A percentile compares a stretch with the other conserved stretches of the same genome.
These are phyloP conservation scores for Cheilosia vernalis DNA, from an alignment of 2,888 invertebrate genomes.

Conservation along the genomic window DNA sequence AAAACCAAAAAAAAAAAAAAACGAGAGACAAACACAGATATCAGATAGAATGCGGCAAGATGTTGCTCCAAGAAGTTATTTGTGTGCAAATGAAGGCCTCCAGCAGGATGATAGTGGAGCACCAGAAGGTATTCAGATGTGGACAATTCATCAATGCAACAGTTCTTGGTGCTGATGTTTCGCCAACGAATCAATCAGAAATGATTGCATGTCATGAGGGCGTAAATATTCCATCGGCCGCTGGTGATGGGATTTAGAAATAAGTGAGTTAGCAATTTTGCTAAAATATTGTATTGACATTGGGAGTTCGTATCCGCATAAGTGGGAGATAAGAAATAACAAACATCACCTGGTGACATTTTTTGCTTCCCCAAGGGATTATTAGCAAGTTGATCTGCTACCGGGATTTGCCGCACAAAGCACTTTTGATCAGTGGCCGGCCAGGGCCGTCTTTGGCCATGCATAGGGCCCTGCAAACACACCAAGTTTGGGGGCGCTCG, in stretches of 20 bases:
- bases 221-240: constrained; percentile 12
- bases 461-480: no score
- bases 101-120: background rate
- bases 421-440: no score
- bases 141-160: constrained; percentile 57
- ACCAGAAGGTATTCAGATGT: constrained; percentile 34
- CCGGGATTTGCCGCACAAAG: no score
- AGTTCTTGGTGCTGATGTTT: constrained; percentile 16
- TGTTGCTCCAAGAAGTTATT: constrained; percentile 43
- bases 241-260: background rate
- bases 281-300: no score
- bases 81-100: constrained; percentile 60
- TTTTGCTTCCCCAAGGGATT: no score
- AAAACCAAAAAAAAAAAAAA: background rate
- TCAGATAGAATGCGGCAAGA: constrained; percentile 26
- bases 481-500: no score
- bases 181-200: constrained; percentile 9
- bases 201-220: constrained; percentile 10
- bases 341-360: no score
- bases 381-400: no score
- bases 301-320: no score
- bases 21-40: background rate
- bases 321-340: no score
- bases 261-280: background rate
- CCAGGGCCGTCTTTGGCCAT: no score